phyloP scores from a whole-genome alignment of 2,888 invertebrate species.

The Melolontha melolontha region DNA sequence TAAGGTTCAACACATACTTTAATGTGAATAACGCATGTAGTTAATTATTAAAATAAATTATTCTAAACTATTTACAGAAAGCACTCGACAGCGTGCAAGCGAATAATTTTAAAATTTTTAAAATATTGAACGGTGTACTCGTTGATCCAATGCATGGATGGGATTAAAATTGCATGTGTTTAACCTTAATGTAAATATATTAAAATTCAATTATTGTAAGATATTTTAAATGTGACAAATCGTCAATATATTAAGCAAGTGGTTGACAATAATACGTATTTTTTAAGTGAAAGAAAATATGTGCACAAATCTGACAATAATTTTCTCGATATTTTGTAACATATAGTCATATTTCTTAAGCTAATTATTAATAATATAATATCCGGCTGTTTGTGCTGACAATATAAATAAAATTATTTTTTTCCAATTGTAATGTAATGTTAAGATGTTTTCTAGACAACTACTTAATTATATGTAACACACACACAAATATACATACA shows the following conservation, averaged over 20 bases:
- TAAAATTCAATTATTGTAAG: slow-evolving; percentile 35
- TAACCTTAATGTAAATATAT: slow-evolving; percentile 27
- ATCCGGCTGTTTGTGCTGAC: slow-evolving; percentile 54
- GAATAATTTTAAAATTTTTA: too few species aligned
- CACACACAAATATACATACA: too few species aligned
- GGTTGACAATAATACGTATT: slow-evolving; percentile 48
- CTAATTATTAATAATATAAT: slow-evolving; percentile 42
- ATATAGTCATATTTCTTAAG: slow-evolving; percentile 46
- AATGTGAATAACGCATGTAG: too few species aligned
- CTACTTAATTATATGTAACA: slow-evolving; percentile 12
- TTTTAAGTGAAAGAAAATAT: slow-evolving; percentile 43
- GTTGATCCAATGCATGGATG: too few species aligned
- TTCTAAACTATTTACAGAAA: too few species aligned
- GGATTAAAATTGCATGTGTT: slow-evolving; percentile 4
- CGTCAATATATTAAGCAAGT: slow-evolving; percentile 47
- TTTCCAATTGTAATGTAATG: slow-evolving; percentile 43
- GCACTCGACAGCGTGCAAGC: too few species aligned
- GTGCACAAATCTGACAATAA: slow-evolving; percentile 53
- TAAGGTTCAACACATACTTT: too few species aligned
- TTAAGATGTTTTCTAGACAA: slow-evolving; percentile 47
- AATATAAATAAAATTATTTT: slow-evolving; percentile 50
- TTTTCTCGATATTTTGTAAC: slow-evolving; percentile 47
- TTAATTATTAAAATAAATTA: too few species aligned
- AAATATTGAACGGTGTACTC: too few species aligned
- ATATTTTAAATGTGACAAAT: slow-evolving; percentile 35